These are phyloP conservation scores for Rhodeus uyekii DNA, from an alignment of 2,797 vertebrate species.

Conservation along the genomic window DNA sequence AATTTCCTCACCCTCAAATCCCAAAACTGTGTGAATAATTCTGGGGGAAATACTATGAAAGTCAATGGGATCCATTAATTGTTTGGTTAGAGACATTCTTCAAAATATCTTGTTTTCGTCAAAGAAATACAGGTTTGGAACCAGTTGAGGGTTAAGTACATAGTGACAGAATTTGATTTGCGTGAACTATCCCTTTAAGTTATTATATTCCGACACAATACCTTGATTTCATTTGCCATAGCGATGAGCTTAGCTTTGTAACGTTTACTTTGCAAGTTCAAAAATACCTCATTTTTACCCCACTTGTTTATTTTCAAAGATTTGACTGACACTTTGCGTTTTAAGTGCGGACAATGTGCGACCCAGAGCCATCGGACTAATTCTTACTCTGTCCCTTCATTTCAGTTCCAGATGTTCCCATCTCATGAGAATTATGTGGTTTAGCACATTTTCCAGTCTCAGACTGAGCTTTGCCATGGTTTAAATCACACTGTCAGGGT, in stretches of 20 bases:
- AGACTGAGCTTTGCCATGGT: neutral
- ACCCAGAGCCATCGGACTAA: neutral
- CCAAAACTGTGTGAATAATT: no score
- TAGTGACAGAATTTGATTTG: neutral
- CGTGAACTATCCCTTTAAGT: neutral
- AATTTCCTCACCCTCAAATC: neutral
- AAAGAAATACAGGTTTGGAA: neutral
- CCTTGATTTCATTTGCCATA: neutral
- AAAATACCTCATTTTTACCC: neutral
- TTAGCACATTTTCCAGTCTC: neutral
- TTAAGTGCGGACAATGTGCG: neutral
- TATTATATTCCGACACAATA: neutral
- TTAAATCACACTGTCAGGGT: neutral
- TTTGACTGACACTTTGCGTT: neutral
- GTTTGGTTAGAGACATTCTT: neutral
- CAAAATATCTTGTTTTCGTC: neutral
- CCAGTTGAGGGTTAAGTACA: neutral
- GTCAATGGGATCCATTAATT: neutral
- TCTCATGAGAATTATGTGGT: slow-evolving; percentile 5
- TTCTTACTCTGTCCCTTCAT: slow-evolving; percentile 9
- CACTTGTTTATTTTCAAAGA: neutral
- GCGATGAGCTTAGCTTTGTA: neutral
- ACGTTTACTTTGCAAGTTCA: neutral
- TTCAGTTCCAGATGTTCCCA: neutral
- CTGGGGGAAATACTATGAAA: no score